Evolutionary conservation across 2,113 vertebrate genomes (phyloP).

Genomic region (Odontophorus gujanensis): DNA sequence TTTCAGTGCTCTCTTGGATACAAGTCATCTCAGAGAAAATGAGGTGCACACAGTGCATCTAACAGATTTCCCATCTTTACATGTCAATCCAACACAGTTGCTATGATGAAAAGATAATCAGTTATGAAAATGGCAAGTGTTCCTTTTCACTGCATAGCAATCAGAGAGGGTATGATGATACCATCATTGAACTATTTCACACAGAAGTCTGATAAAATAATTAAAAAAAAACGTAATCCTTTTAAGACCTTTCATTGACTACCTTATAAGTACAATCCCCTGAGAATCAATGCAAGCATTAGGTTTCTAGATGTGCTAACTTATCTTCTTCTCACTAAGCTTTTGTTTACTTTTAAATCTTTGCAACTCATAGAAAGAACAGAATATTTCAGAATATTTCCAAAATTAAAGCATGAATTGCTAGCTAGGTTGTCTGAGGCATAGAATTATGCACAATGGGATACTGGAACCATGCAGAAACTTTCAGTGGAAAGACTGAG

Average conservation of each 20-base stretch:
- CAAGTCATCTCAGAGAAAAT: neutral
- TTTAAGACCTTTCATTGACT: neutral
- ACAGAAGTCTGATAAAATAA: neutral
- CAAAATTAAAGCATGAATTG: neutral
- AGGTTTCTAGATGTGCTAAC: neutral
- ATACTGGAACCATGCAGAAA: neutral
- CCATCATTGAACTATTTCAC: neutral
- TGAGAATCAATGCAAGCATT: neutral
- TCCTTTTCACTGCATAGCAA: neutral
- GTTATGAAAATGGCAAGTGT: neutral
- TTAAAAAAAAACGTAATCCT: neutral
- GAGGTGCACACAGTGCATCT: neutral
- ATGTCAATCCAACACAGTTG: neutral
- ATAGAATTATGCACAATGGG: neutral
- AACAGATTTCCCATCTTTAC: neutral
- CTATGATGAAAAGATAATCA: rapidly evolving
- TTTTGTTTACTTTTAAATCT: neutral
- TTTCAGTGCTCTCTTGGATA: neutral
- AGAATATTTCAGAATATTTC: neutral
- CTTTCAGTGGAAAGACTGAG: neutral
- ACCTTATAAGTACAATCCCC: neutral
- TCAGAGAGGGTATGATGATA: neutral
- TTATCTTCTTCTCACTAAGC: neutral
- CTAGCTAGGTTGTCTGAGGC: neutral
- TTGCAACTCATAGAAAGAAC: neutral